Conservation (phyloP, 1,140 invertebrate genomes). For the Philotrypesis tridentata region DNA sequence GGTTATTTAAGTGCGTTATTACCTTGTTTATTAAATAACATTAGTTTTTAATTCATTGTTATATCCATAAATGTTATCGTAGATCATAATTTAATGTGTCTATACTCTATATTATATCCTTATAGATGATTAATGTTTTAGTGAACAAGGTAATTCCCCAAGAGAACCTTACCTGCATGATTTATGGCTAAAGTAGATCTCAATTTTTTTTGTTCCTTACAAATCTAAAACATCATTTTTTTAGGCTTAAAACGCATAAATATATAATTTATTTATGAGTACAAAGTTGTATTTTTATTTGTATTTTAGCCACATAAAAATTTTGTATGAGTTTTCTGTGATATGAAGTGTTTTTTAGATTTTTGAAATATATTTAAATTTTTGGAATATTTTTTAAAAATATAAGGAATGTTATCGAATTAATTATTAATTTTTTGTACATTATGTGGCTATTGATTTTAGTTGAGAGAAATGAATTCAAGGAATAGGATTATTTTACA, state of each 20-base stretch:
- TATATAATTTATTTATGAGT: background rate
- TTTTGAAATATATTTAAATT: background rate
- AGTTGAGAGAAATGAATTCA: slow-evolving; percentile 43
- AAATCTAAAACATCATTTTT: background rate
- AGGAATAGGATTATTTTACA: slow-evolving; percentile 42
- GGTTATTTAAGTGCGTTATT: too few species aligned
- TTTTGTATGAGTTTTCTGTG: slow-evolving; percentile 30
- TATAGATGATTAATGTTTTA: background rate
- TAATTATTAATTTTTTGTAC: background rate
- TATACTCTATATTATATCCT: background rate
- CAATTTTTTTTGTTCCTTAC: background rate
- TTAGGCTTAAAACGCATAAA: background rate
- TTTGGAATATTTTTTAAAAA: background rate
- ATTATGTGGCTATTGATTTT: slow-evolving; percentile 33
- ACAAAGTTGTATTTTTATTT: background rate
- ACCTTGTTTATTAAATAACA: background rate
- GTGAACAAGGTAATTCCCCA: background rate
- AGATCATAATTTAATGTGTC: background rate
- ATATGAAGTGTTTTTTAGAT: background rate
- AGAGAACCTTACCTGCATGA: background rate
- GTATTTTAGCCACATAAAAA: slow-evolving; percentile 30
- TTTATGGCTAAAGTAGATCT: background rate
- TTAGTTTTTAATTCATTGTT: background rate
- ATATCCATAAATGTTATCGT: background rate
- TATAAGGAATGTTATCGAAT: background rate